These are phyloP conservation scores for Miopithecus talapoin DNA, from an alignment of 2,797 vertebrate species.

Conservation along the genomic window DNA sequence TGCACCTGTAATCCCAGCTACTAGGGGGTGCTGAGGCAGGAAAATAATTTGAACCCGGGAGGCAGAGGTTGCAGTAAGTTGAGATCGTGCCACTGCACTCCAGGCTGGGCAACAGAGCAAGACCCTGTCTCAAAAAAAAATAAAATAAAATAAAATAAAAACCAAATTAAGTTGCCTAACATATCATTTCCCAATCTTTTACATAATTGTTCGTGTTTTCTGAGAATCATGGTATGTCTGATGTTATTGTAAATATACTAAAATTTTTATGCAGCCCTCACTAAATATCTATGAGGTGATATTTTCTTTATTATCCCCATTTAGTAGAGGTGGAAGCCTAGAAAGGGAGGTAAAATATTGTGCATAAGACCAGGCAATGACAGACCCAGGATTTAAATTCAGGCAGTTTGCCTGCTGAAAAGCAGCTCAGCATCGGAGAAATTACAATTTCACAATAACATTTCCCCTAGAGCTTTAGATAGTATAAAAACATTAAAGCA, in stretches of 20 bases:
- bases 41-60: background rate
- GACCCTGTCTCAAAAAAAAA: background rate
- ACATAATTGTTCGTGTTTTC: background rate
- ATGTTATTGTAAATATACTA: background rate
- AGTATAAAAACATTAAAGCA: background rate
- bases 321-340: background rate
- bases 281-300: background rate
- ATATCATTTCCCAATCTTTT: background rate
- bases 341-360: background rate
- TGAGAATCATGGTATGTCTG: background rate
- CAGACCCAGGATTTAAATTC: background rate
- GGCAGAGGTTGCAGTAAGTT: background rate
- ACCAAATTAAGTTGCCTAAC: background rate
- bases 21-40: background rate
- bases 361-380: background rate
- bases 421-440: background rate
- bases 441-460: background rate
- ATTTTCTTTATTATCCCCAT: background rate
- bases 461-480: background rate
- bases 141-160: too few relatives aligned
- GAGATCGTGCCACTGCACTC: rapidly evolving
- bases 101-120: background rate
- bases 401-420: background rate
- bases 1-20: background rate
- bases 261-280: background rate